Evolutionary conservation across 2,888 invertebrate genomes (phyloP).

Genomic region (Fragum sueziense): DNA sequence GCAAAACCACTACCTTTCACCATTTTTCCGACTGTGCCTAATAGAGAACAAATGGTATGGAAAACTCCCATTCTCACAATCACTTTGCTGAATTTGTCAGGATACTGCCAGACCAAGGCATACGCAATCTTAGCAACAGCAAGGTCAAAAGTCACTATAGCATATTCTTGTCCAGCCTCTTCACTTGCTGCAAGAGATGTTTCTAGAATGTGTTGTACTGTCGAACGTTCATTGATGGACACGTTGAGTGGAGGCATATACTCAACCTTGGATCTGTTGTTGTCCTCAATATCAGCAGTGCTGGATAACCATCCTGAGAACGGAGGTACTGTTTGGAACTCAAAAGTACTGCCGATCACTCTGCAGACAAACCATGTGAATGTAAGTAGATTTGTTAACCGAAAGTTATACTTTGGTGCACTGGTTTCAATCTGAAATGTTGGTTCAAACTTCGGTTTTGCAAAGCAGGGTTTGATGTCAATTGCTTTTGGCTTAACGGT

Average conservation of each 20-base stretch:
- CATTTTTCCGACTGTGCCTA: slow-evolving; percentile 41
- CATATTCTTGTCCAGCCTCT: slow-evolving; percentile 43
- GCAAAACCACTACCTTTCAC: slow-evolving; percentile 47
- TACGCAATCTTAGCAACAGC: slow-evolving; percentile 2
- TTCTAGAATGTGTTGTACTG: slow-evolving; percentile 51
- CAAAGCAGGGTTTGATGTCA: slow-evolving; percentile 36
- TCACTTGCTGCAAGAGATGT: slow-evolving; percentile 33
- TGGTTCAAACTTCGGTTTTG: slow-evolving; percentile 35
- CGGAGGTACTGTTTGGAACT: slow-evolving; percentile 22
- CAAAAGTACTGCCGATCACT: slow-evolving; percentile 18
- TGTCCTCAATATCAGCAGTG: slow-evolving; percentile 16
- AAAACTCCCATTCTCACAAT: too few relatives aligned
- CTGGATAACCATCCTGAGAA: slow-evolving; percentile 44
- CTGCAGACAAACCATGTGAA: slow-evolving; percentile 34
- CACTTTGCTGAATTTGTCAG: slow-evolving; percentile 24
- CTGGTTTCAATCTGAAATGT: slow-evolving; percentile 1
- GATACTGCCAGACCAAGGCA: slow-evolving; percentile 36
- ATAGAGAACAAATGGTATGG: slow-evolving; percentile 36
- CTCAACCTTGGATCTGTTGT: slow-evolving; percentile 28
- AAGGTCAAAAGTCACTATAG: slow-evolving; percentile 53
- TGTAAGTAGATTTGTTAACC: background rate
- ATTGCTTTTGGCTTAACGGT: slow-evolving; percentile 19
- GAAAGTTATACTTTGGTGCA: slow-evolving; percentile 2
- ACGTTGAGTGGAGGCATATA: slow-evolving; percentile 48
- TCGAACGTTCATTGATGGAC: slow-evolving; percentile 48